Evolutionary conservation across 2,888 invertebrate genomes (phyloP).

Genomic region (Calliscelio sp.): DNA sequence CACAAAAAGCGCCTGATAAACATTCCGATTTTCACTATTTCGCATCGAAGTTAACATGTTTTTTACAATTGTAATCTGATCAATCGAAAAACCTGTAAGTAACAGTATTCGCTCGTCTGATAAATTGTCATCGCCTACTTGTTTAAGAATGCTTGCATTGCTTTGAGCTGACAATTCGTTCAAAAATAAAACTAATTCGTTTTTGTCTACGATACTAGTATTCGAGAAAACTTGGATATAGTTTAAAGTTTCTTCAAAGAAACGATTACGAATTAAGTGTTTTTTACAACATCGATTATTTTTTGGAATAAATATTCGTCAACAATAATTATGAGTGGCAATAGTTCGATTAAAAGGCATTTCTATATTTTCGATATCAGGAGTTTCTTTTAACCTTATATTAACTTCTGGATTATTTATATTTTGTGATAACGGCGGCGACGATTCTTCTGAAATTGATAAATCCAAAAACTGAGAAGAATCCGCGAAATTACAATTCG

Average conservation of each 20-base stretch:
- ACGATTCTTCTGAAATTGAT: too few relatives aligned
- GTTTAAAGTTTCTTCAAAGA: constrained; percentile 27
- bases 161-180: constrained; percentile 23
- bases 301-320: constrained; percentile 34
- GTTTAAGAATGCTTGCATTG: constrained; percentile 13
- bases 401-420: too few relatives aligned
- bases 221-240: constrained; percentile 27
- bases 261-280: constrained; percentile 36
- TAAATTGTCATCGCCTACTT: constrained; percentile 45
- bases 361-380: too few relatives aligned
- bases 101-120: constrained; percentile 46
- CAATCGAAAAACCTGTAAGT: constrained; percentile 53
- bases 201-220: constrained; percentile 28
- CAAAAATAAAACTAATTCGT: constrained; percentile 29
- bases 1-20: constrained; percentile 62
- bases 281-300: constrained; percentile 38
- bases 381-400: too few relatives aligned
- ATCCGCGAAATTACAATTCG: too few relatives aligned
- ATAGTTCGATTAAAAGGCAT: too few relatives aligned
- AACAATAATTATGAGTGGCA: too few relatives aligned
- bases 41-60: constrained; percentile 32
- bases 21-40: constrained; percentile 32
- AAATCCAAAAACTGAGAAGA: too few relatives aligned
- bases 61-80: constrained; percentile 25
- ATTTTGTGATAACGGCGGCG: too few relatives aligned